A percentile compares a stretch with the other conserved stretches of the same genome.
These are phyloP conservation scores for Ptilorrhoa leucosticta DNA, from an alignment of 2,113 vertebrate species.

Conservation along the genomic window DNA sequence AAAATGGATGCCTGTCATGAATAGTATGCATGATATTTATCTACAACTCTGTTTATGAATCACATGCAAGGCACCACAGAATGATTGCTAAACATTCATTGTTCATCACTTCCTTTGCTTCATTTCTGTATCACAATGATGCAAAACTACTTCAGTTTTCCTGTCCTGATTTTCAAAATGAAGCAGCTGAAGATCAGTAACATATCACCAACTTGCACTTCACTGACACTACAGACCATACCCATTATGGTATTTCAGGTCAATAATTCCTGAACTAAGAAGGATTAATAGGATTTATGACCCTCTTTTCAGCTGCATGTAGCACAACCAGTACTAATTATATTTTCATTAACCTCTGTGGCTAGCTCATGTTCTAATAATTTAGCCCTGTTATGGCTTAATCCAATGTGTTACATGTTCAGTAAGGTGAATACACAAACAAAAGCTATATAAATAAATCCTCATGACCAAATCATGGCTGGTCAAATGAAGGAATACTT, in stretches of 20 bases:
- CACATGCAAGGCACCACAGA: neutral
- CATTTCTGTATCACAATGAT: neutral
- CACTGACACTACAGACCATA: slow-evolving; percentile 30
- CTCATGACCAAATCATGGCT: neutral
- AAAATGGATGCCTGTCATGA: neutral
- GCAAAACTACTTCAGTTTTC: neutral
- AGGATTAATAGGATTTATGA: slow-evolving; percentile 71
- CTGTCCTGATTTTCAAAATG: neutral
- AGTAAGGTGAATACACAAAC: slow-evolving; percentile 62
- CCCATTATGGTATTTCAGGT: slow-evolving; percentile 64
- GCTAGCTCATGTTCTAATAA: slow-evolving; percentile 68
- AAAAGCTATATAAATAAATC: slow-evolving; percentile 49
- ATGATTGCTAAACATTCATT: neutral
- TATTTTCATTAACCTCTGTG: slow-evolving; percentile 75
- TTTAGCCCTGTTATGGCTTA: slow-evolving; percentile 63
- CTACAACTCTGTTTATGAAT: neutral
- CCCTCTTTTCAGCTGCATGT: slow-evolving; percentile 64
- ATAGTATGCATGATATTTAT: neutral
- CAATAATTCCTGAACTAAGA: slow-evolving; percentile 70
- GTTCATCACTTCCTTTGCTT: neutral
- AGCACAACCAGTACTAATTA: slow-evolving; percentile 71
- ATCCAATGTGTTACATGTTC: slow-evolving; percentile 65
- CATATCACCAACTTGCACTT: neutral
- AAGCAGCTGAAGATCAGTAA: neutral
- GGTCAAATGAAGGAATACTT: neutral